Base-by-base conservation (phyloP, 2,888 invertebrate species). In the Stegana nigrithorax region DNA sequence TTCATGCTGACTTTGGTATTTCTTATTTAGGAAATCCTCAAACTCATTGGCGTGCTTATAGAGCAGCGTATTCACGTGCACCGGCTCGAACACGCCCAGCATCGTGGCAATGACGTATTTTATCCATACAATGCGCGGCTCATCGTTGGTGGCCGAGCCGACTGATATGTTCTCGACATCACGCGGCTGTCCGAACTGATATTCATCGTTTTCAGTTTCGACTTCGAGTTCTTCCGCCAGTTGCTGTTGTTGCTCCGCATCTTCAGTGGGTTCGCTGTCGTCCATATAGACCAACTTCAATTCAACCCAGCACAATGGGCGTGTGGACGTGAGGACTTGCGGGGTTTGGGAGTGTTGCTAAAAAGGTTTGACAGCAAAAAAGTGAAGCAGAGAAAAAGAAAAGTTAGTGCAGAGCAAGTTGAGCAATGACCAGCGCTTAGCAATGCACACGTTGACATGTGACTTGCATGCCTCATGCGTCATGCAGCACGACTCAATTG, bases 61-160 rank as follows among this genome's bases (percentile, higher is more conserved):
- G 44, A 85, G 63, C 44, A 84, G 64, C 2, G 70, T 63, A 45
- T 84, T 80, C 6, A 83, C 80, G 69, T 81, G 81, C 58, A 77
- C 67, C 3, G 82, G 78, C n/a, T 85, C 84, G 47, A 73, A 80
- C 19, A 86, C 82, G 4, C 86, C 86, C 57, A 85, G 59, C 62
- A 75, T 60, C 63, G 83, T 84, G 17, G 84, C 65, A 27, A 92
- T 88, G 63, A 88, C 88, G 1, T 91, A 88, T 79, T 90, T 90
- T 27, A 94, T 87, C 93, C 94, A 94, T 69, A 88, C 85, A 19
- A 91, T 83, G 59, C 93, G 88, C 26, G 87, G 88, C 74, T 92
- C 91, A 56, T 81, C 82, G 2, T 73, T 66, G 55, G 25, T 62
- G 6, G 67, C 42, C 12, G 62, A 63, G 2, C 47, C 62, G 1